These are phyloP conservation scores for Falco naumanni DNA, from an alignment of 2,797 vertebrate species.

Conservation along the genomic window DNA sequence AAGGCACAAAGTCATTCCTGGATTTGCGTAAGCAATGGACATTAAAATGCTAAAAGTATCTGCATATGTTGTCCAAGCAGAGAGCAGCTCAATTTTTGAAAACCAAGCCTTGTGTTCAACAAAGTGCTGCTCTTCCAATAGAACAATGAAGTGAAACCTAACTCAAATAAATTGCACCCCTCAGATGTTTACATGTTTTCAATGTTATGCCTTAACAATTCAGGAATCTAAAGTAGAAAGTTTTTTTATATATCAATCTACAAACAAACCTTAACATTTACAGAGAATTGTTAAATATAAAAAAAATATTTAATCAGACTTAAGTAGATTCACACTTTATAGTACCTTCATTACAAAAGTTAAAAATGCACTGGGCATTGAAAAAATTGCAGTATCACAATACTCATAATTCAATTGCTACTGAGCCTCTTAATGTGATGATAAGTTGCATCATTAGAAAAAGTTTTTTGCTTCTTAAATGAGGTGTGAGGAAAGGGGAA, in stretches of 20 bases:
- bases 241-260: not conserved
- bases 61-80: not conserved
- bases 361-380: not conserved
- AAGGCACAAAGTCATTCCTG: not conserved
- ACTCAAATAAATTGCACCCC: not conserved
- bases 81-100: not conserved
- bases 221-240: not conserved
- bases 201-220: not conserved
- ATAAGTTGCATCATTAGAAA: conserved; percentile 36
- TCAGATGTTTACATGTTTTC: not conserved
- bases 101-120: not conserved
- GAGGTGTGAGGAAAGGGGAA: conserved; percentile 9
- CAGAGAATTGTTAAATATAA: not conserved
- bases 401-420: not conserved
- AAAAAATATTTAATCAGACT: not conserved
- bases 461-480: conserved; percentile 16
- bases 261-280: not conserved
- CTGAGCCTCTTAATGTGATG: conserved; percentile 17
- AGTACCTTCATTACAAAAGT: not conserved
- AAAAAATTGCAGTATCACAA: not conserved
- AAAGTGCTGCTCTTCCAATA: not conserved
- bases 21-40: not conserved
- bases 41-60: not conserved
- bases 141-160: not conserved
- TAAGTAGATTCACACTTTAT: not conserved